Conservation (phyloP, 2,113 vertebrate species). For the Willisornis vidua region DNA sequence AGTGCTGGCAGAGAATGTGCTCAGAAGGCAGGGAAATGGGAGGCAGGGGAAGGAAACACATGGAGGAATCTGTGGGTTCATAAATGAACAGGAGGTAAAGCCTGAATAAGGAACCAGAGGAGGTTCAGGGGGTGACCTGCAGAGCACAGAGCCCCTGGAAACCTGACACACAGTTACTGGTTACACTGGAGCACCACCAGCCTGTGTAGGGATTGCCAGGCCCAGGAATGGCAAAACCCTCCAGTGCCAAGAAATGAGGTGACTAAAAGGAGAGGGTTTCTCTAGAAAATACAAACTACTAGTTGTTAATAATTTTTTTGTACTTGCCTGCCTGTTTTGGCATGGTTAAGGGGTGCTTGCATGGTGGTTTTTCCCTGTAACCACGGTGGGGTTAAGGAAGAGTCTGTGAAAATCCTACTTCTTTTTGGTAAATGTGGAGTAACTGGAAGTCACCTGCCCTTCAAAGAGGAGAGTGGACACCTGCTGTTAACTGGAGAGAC, state of each 20-base stretch:
- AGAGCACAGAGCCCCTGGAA: neutral
- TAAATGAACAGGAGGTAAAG: neutral
- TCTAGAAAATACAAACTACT: neutral
- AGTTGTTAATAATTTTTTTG: fast-evolving
- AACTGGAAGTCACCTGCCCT: neutral
- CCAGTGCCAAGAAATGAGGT: neutral
- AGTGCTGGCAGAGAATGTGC: neutral
- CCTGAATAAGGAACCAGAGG: neutral
- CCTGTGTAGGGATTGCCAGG: neutral
- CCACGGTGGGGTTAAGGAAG: neutral
- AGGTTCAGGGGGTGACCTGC: neutral
- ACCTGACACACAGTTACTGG: neutral
- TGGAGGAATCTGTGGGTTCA: neutral
- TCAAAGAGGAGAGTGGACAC: neutral
- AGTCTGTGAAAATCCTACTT: neutral
- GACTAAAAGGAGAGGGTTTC: neutral
- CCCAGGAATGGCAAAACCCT: neutral
- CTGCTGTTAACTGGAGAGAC: neutral
- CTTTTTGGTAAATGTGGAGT: neutral
- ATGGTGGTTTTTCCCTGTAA: neutral
- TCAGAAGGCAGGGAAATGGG: neutral
- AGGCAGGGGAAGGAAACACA: neutral
- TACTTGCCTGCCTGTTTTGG: neutral
- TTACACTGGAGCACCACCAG: neutral
- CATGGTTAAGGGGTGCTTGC: neutral